Base-by-base conservation (phyloP, 2,888 invertebrate species). In the Pelosia muscerda region DNA sequence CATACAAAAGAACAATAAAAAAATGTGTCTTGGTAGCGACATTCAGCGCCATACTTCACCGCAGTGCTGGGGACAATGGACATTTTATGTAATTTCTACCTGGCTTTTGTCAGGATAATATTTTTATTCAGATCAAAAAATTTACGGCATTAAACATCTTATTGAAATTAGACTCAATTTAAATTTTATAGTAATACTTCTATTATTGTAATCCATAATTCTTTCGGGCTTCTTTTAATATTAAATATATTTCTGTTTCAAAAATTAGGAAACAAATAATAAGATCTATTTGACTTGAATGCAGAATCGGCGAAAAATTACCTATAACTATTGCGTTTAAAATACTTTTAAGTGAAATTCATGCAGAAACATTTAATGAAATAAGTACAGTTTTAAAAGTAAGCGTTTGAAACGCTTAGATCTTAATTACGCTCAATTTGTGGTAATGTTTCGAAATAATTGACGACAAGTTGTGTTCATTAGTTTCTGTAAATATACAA, bases 21-120 rank as follows among this genome's bases (percentile, higher is more conserved):
- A 49, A 9, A n/a, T 81, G 68, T 73, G 76, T 78, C 78, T 78
- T 75, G 76, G 65, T 68, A 22, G 71, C 69, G 73, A 81, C 76
- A 78, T 75, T 78, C 73, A 60, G 79, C 68, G 68, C 66, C 54
- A 65, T 68, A 75, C 69, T 78, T 78, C 76, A 78, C 79, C 65
- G 73, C 34, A 31, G 63, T 60, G n/a, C 34, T 42, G 49, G 58
- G 26, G 73, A 78, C 78, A 81, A 78, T 73, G 71, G 76, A 54
- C 56, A 59, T 65, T 58, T 57, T 69, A 63, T 73, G 64, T 69
- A 55, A 72, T 61, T 61, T 68, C 68, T 72, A 81, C 81, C 78
- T 81, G 78, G 58, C n/a, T 78, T 66, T 71, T 70, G 76, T 65
- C 56, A 59, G 31, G 34, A 54, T 60, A 78, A 73, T 78, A 73